phyloP scores from a whole-genome alignment of 1,140 invertebrate genomes.

The Meloidogyne floridensis region DNA sequence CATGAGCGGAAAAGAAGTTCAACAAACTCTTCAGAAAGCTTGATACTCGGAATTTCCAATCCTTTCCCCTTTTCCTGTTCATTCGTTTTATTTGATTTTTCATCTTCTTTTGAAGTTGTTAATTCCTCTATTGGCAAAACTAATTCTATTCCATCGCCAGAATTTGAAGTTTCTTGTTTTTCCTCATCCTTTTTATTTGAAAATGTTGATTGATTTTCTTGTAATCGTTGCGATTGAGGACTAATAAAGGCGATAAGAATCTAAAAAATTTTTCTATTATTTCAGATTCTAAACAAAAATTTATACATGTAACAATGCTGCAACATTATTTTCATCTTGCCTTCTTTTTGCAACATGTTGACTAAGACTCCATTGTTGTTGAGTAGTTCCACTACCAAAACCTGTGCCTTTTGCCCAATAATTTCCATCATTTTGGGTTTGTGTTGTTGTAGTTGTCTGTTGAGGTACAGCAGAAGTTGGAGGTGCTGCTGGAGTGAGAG shows the following conservation, averaged over 20 bases:
- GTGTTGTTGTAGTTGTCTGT: constrained; percentile 16
- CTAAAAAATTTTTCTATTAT: constrained; percentile 38
- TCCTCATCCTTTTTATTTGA: constrained; percentile 32
- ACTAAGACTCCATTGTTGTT: constrained; percentile 91
- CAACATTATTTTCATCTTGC: constrained; percentile 89
- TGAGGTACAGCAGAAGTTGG: background rate
- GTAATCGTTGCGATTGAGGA: constrained; percentile 31
- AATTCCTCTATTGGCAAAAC: background rate
- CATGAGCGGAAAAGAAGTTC: constrained; percentile 80
- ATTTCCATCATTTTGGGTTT: constrained; percentile 21
- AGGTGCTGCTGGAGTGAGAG: background rate
- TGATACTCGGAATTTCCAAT: background rate
- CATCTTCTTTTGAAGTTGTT: background rate
- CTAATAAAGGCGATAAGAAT: constrained; percentile 20
- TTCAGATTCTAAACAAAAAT: constrained; percentile 15
- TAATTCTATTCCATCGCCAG: background rate
- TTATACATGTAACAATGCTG: constrained; percentile 75
- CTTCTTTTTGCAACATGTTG: constrained; percentile 83
- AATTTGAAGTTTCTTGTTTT: constrained; percentile 47
- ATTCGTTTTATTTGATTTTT: background rate
- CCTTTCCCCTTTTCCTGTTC: background rate
- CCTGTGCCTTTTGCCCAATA: constrained; percentile 87
- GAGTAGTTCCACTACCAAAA: constrained; percentile 88
- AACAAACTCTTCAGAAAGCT: constrained; percentile 69
- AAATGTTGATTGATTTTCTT: constrained; percentile 17